A percentile compares a stretch with the other conserved stretches of the same genome.
Conservation (phyloP, 1,140 invertebrate genomes). For the Wasmannia auropunctata region DNA sequence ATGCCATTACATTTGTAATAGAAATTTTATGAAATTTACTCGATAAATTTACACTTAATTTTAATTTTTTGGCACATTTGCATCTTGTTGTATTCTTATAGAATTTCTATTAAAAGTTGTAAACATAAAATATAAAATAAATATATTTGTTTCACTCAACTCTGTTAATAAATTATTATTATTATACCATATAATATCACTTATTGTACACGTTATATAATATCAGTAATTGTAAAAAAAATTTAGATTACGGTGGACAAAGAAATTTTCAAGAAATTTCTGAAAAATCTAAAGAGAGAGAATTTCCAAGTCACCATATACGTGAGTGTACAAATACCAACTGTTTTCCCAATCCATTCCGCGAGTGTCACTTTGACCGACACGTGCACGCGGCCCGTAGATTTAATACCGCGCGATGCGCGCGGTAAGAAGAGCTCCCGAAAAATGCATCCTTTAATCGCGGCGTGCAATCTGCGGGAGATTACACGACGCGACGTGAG, state of each 20-base stretch:
- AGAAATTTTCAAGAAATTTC: no score
- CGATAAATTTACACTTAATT: background rate
- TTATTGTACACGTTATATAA: background rate
- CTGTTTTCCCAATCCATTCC: slow-evolving; percentile 30
- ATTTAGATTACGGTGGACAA: background rate
- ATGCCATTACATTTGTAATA: background rate
- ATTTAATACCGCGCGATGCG: slow-evolving; percentile 24
- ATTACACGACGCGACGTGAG: slow-evolving; percentile 58
- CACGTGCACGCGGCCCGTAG: slow-evolving; percentile 26
- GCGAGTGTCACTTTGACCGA: slow-evolving; percentile 51
- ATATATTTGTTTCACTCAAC: background rate
- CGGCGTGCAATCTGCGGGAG: slow-evolving; percentile 50
- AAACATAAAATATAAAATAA: background rate
- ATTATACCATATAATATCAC: background rate
- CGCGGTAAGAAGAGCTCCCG: background rate
- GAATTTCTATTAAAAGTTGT: background rate
- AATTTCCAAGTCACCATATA: background rate
- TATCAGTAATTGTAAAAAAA: background rate
- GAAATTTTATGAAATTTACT: background rate
- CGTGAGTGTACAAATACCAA: background rate
- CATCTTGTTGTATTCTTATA: background rate
- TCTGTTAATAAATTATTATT: background rate
- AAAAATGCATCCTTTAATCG: slow-evolving; percentile 45
- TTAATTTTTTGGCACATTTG: background rate
- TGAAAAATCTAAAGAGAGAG: background rate